Percentiles rank a stretch among this genome's conserved stretches.
phyloP scores from a whole-genome alignment of 2,113 vertebrate species.

The Marcusenius ussheri region DNA sequence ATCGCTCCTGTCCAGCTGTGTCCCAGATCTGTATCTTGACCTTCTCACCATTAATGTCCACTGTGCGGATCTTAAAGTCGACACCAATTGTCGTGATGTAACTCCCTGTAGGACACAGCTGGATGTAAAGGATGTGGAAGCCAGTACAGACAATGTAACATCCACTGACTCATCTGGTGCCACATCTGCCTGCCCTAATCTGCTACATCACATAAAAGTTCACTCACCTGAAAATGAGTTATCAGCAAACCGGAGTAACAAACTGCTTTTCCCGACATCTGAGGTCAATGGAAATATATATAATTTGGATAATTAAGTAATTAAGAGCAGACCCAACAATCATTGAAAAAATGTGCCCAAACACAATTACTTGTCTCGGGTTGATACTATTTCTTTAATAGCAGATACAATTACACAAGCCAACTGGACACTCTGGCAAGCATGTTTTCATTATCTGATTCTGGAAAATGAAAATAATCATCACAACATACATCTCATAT shows the following conservation, averaged over 20 bases:
- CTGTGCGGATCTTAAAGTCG: constrained; percentile 72
- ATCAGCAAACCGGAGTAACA: constrained; percentile 72
- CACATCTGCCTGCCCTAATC: not conserved
- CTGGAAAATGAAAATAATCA: not conserved
- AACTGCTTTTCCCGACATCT: constrained; percentile 79
- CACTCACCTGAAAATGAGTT: constrained; percentile 72
- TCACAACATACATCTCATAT: not conserved
- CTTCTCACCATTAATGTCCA: constrained; percentile 69
- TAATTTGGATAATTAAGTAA: not conserved
- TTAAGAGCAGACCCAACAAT: not conserved
- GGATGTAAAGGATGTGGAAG: not conserved
- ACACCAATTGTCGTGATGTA: constrained; percentile 78
- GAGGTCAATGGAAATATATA: constrained; percentile 19
- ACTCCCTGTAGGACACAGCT: constrained; percentile 51
- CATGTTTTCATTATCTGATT: not conserved
- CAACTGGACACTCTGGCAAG: not conserved
- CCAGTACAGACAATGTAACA: not conserved
- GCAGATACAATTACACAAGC: not conserved
- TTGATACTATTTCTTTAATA: not conserved
- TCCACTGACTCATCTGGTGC: not conserved
- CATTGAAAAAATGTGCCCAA: not conserved
- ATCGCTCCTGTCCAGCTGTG: constrained; percentile 72
- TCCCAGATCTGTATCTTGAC: constrained; percentile 79
- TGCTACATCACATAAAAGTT: not conserved
- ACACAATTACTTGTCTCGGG: not conserved